Evolutionary conservation across 2,888 invertebrate species (phyloP).

Genomic region (Heteromurus nitidus): DNA sequence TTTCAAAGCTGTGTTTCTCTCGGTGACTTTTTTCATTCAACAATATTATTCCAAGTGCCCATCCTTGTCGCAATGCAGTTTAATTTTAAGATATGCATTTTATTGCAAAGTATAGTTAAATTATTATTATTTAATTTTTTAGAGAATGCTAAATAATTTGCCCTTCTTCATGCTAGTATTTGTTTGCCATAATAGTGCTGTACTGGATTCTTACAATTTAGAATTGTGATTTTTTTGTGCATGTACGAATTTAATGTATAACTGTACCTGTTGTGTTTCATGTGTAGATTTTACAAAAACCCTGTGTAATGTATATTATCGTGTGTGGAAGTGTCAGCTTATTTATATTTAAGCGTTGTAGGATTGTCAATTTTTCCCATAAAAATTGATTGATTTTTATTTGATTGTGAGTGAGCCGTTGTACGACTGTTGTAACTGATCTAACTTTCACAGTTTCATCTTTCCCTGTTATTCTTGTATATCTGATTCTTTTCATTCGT

Average conservation of each 20-base stretch:
- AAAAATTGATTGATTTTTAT: not conserved
- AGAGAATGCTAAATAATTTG: not conserved
- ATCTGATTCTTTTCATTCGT: slow-evolving; percentile 1
- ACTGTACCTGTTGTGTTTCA: slow-evolving; percentile 59
- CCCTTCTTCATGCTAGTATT: slow-evolving; percentile 3
- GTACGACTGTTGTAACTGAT: not conserved
- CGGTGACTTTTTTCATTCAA: not conserved
- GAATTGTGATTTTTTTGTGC: not conserved
- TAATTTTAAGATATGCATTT: not conserved
- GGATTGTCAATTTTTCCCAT: too few species aligned
- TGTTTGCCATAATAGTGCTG: slow-evolving; percentile 36
- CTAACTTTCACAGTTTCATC: too few species aligned
- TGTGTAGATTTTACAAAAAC: slow-evolving; percentile 8
- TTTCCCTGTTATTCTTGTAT: not conserved
- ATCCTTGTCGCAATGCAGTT: slow-evolving; percentile 60
- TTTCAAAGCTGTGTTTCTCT: too few species aligned
- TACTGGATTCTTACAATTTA: slow-evolving; percentile 17
- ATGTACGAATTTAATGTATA: slow-evolving; percentile 12
- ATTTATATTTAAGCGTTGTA: too few species aligned
- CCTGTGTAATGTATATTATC: slow-evolving; percentile 7
- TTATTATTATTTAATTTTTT: not conserved
- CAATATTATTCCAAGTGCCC: slow-evolving; percentile 54
- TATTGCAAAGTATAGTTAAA: too few species aligned
- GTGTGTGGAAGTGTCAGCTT: too few species aligned
- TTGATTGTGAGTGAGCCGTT: not conserved